These are phyloP conservation scores for Eucera pruinosa DNA, from an alignment of 2,888 invertebrate genomes.

Conservation along the genomic window DNA sequence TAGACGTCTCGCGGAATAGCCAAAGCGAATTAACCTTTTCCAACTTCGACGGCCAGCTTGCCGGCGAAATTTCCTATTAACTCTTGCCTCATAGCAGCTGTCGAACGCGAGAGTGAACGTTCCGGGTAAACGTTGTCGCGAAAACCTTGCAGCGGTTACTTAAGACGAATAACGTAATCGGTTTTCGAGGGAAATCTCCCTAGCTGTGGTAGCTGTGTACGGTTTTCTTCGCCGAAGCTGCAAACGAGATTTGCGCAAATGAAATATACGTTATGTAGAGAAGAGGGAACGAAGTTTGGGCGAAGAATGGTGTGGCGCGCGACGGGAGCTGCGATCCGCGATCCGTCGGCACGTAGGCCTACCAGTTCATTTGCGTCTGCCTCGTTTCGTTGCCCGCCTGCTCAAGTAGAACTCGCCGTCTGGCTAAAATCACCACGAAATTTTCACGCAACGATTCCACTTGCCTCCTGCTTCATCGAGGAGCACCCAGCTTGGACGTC, in stretches of 20 bases:
- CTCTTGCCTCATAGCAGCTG: background rate
- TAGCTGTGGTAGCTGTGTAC: background rate
- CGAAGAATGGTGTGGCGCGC: conserved; percentile 62
- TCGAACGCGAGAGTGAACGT: too few species aligned
- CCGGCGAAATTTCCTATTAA: background rate
- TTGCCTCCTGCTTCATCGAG: background rate
- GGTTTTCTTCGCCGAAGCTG: background rate
- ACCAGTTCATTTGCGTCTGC: conserved; percentile 2
- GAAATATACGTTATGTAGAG: background rate
- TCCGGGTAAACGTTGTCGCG: too few species aligned
- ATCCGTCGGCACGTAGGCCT: conserved; percentile 79
- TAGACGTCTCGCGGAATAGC: background rate
- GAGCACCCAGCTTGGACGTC: background rate
- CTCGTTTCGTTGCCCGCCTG: background rate
- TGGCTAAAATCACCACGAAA: background rate
- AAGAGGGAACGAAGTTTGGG: conserved; percentile 9
- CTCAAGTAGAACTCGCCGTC: conserved; percentile 18
- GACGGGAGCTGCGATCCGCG: conserved; percentile 80
- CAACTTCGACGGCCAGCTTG: too few species aligned
- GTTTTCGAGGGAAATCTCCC: background rate
- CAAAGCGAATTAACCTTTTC: background rate
- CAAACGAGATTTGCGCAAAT: background rate
- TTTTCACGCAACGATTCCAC: background rate
- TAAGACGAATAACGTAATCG: background rate
- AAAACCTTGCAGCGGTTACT: background rate